Percentiles rank a stretch among this genome's conserved stretches.
These are phyloP conservation scores for Laspeyria flexula DNA, from an alignment of 2,888 invertebrate species.

Conservation along the genomic window DNA sequence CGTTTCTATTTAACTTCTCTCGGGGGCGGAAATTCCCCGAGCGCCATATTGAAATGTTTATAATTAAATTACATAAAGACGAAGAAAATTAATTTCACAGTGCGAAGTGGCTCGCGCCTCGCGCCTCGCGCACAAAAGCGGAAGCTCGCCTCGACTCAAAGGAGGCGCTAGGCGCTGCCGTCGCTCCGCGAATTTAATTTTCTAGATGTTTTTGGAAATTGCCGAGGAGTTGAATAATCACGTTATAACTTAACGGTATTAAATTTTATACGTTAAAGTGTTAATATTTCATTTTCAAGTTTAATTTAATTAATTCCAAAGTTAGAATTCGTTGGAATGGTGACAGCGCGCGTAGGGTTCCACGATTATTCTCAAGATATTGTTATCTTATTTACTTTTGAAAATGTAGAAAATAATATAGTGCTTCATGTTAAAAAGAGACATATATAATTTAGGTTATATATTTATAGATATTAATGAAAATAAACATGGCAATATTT, in stretches of 20 bases:
- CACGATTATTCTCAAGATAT: conserved; percentile 61
- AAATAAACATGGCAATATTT: too few species aligned
- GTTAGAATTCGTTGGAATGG: conserved; percentile 66
- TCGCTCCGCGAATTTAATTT: conserved; percentile 82
- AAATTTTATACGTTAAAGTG: conserved; percentile 86
- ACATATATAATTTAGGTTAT: too few species aligned
- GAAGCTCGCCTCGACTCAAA: conserved; percentile 73
- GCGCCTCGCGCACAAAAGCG: conserved; percentile 69
- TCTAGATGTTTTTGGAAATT: conserved; percentile 83
- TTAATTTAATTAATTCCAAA: conserved; percentile 86
- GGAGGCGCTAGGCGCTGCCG: conserved; percentile 73
- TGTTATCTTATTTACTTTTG: not conserved
- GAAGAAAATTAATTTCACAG: conserved; percentile 86
- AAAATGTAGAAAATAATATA: not conserved
- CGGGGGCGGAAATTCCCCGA: conserved; percentile 81
- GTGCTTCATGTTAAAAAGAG: too few species aligned
- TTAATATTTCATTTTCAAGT: conserved; percentile 87
- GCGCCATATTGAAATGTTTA: conserved; percentile 87
- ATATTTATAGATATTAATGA: too few species aligned
- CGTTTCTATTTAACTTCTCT: conserved; percentile 86
- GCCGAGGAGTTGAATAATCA: conserved; percentile 84
- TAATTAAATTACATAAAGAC: conserved; percentile 87
- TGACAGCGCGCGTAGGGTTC: conserved; percentile 45
- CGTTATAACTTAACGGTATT: conserved; percentile 85
- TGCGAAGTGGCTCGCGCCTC: conserved; percentile 79